Conservation (phyloP, 2,113 vertebrate genomes). For the Sander lucioperca region DNA sequence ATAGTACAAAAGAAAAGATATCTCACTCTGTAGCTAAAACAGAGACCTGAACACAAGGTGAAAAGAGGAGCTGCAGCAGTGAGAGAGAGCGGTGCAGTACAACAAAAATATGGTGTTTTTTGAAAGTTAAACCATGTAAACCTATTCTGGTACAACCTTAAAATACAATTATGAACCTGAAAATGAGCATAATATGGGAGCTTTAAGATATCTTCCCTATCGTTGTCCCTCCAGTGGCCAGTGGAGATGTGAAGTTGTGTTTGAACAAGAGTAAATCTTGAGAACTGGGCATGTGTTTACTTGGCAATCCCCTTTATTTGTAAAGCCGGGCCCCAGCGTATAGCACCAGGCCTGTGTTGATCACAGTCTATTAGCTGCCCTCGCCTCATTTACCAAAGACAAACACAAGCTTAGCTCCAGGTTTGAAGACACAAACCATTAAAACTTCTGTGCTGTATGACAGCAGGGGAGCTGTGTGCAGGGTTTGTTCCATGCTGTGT, state of each 20-base stretch:
- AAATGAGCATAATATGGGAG: too few species aligned
- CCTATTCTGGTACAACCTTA: too few species aligned
- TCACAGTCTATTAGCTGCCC: slow-evolving; percentile 66
- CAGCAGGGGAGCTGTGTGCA: slow-evolving; percentile 28
- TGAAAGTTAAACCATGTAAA: too few species aligned
- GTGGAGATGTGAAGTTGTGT: slow-evolving; percentile 51
- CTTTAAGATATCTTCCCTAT: slow-evolving; percentile 17
- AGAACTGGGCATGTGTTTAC: slow-evolving; percentile 50
- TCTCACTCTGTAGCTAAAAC: too few species aligned
- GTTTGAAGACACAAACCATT: slow-evolving; percentile 70
- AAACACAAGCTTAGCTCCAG: slow-evolving; percentile 63
- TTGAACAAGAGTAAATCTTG: slow-evolving; percentile 48
- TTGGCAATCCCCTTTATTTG: slow-evolving; percentile 58
- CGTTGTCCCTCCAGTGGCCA: slow-evolving; percentile 7
- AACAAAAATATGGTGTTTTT: too few species aligned
- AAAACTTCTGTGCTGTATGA: slow-evolving; percentile 42
- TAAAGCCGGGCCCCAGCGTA: slow-evolving; percentile 54
- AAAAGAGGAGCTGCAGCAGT: too few species aligned
- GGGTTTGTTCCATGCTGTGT: slow-evolving; percentile 28
- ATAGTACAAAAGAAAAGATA: too few species aligned
- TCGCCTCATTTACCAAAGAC: slow-evolving; percentile 73
- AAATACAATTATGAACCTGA: too few species aligned
- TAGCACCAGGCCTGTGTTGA: slow-evolving; percentile 50
- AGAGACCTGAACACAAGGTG: too few species aligned
- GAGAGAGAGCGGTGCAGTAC: too few species aligned